Conservation (phyloP, 2,888 invertebrate genomes). For the Melitaea athalia region DNA sequence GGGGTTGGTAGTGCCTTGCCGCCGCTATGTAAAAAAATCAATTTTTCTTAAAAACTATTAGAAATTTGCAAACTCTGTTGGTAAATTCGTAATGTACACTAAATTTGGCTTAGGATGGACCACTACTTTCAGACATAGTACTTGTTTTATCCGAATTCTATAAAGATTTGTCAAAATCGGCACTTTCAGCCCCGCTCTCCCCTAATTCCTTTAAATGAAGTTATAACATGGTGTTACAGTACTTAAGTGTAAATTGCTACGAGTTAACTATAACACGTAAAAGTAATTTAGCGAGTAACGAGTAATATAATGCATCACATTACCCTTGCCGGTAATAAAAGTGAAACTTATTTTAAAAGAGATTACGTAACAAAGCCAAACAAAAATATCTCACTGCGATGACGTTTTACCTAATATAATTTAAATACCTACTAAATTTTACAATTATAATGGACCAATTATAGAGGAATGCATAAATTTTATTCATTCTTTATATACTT, state of each 20-base stretch:
- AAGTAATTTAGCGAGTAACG: constrained; percentile 23
- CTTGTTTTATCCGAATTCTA: no score
- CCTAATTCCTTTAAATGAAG: not conserved
- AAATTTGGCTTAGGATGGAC: no score
- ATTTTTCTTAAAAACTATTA: no score
- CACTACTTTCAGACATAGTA: no score
- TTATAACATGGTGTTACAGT: not conserved
- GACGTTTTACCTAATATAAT: constrained; percentile 3
- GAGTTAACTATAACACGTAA: constrained; percentile 19
- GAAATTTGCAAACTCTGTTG: no score
- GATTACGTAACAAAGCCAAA: constrained; percentile 24
- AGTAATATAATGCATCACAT: constrained; percentile 20
- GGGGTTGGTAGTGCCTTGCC: no score
- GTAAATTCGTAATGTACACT: no score
- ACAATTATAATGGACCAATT: not conserved
- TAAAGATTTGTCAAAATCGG: no score
- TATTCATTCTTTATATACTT: not conserved
- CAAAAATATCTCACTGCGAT: constrained; percentile 15
- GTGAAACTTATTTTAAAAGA: constrained; percentile 34
- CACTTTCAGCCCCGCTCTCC: no score
- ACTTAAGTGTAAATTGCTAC: not conserved
- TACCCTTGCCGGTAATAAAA: constrained; percentile 28
- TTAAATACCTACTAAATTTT: not conserved
- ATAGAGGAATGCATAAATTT: not conserved
- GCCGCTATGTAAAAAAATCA: no score